phyloP scores from a whole-genome alignment of 1,140 invertebrate species.

The Hyles vespertilio region DNA sequence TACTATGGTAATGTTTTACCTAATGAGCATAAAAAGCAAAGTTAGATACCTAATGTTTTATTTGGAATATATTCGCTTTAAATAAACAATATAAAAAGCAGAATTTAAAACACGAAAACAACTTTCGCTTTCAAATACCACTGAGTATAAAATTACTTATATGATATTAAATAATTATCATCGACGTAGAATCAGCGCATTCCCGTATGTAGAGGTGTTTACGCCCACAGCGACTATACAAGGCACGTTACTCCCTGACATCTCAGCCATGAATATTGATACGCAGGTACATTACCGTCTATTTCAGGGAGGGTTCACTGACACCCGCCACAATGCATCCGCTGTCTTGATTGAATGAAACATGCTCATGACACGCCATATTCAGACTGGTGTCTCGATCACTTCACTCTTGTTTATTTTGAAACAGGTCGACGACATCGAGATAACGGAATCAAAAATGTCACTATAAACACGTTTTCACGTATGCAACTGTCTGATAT shows the following conservation, averaged over 20 bases:
- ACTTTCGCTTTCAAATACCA: too few relatives aligned
- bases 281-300: constrained; percentile 4
- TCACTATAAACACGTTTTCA: constrained; percentile 27
- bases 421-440: constrained; percentile 33
- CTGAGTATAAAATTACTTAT: too few relatives aligned
- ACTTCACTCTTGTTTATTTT: constrained; percentile 26
- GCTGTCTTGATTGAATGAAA: constrained; percentile 52
- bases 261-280: constrained; percentile 7
- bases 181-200: too few relatives aligned
- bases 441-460: constrained; percentile 29
- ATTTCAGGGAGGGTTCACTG: constrained; percentile 32
- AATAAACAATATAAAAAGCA: too few relatives aligned
- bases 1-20: too few relatives aligned
- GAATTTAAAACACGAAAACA: too few relatives aligned
- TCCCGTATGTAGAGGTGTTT: not conserved
- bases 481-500: too few relatives aligned
- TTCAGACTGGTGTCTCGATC: constrained; percentile 16
- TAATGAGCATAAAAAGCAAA: too few relatives aligned
- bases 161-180: too few relatives aligned
- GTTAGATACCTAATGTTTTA: too few relatives aligned
- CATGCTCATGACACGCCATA: constrained; percentile 19
- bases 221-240: constrained; percentile 1
- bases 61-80: too few relatives aligned
- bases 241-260: constrained; percentile 4
- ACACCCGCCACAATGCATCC: constrained; percentile 34